A percentile compares a stretch with the other conserved stretches of the same genome.
These are phyloP conservation scores for Ceriagrion tenellum DNA, from an alignment of 2,888 invertebrate species.

Conservation along the genomic window DNA sequence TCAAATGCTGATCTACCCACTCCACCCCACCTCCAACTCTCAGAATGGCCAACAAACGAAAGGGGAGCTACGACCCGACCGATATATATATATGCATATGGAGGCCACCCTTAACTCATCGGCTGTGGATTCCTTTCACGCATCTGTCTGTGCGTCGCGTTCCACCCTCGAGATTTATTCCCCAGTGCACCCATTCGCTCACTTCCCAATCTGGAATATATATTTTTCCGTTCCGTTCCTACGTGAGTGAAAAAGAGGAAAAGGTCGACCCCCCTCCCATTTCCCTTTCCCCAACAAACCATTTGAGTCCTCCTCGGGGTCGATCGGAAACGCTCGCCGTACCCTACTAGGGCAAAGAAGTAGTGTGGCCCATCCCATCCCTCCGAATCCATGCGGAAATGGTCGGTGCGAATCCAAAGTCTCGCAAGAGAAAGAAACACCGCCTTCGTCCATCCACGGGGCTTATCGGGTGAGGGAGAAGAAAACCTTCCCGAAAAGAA, in stretches of 20 bases:
- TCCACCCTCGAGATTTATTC: conserved; percentile 11
- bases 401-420: neutral
- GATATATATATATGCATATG: neutral
- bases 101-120: neutral
- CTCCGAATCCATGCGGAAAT: neutral
- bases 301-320: neutral
- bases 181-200: neutral
- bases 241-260: neutral
- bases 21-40: neutral
- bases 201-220: neutral
- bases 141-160: neutral
- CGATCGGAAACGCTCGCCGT: neutral
- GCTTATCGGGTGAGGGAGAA: neutral
- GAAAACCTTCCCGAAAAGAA: neutral
- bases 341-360: neutral
- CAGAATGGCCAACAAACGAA: neutral
- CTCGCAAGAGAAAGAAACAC: neutral
- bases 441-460: neutral
- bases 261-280: neutral
- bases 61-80: neutral
- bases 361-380: neutral
- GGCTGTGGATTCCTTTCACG: neutral
- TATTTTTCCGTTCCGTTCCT: neutral
- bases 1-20: neutral
- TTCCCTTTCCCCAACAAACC: neutral